A percentile compares a stretch with the other conserved stretches of the same genome.
Conservation (phyloP, 1,140 invertebrate species). For the Meloidogyne floridensis region DNA sequence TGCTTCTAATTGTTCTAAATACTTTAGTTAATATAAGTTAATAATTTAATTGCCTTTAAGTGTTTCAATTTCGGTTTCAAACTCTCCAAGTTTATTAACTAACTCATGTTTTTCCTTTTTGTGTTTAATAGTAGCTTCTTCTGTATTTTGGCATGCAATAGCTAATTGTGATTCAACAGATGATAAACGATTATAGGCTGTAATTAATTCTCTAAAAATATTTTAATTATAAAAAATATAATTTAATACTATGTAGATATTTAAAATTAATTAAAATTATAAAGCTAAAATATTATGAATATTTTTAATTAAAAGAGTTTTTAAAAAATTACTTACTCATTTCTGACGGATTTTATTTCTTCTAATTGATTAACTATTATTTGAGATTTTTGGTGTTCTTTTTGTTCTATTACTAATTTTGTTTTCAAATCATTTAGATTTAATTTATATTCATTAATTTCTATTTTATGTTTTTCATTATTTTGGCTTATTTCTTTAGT, state of each 20-base stretch:
- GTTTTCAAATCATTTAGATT: neutral
- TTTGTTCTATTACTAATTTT: neutral
- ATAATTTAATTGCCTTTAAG: slow-evolving; percentile 7
- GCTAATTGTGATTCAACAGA: slow-evolving; percentile 4
- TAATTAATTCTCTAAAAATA: slow-evolving; percentile 9
- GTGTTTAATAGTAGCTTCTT: neutral
- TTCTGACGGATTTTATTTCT: neutral
- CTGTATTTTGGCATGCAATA: neutral
- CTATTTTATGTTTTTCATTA: neutral
- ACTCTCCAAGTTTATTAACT: neutral
- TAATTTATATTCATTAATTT: neutral
- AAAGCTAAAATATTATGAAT: too few relatives aligned
- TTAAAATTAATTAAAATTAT: too few relatives aligned
- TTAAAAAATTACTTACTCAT: neutral
- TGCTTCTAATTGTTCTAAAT: neutral
- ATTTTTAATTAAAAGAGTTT: too few relatives aligned
- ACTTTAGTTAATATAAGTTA: neutral
- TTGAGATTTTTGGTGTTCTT: neutral
- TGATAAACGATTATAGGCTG: neutral
- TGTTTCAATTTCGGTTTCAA: slow-evolving; percentile 1
- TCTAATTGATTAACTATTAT: slow-evolving; percentile 1
- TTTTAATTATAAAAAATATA: neutral
- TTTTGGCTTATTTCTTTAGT: neutral
- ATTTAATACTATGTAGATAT: too few relatives aligned
- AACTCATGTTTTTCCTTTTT: neutral